These are phyloP conservation scores for Drosophila santomea DNA, from an alignment of 1,140 invertebrate genomes.

Conservation along the genomic window DNA sequence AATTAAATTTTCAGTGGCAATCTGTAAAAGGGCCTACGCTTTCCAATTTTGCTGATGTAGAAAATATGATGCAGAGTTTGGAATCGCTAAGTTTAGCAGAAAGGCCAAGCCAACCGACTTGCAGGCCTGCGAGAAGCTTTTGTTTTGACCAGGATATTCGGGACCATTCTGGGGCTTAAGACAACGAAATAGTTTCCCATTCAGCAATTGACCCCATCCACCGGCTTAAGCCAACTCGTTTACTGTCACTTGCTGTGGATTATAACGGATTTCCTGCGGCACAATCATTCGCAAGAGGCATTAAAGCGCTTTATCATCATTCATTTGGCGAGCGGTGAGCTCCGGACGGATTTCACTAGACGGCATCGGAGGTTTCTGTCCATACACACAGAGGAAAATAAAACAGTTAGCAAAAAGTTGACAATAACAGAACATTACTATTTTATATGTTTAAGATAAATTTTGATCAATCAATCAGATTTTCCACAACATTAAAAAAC, in stretches of 20 bases:
- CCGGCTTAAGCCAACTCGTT: conserved; percentile 62
- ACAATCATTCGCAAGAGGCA: conserved; percentile 79
- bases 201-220: conserved; percentile 25
- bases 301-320: conserved; percentile 81
- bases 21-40: conserved; percentile 11
- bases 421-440: too few relatives aligned
- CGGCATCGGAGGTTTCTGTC: conserved; percentile 9
- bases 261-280: conserved; percentile 75
- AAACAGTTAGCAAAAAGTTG: too few relatives aligned
- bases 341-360: conserved; percentile 40
- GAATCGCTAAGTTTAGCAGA: conserved; percentile 11
- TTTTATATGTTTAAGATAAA: too few relatives aligned
- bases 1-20: conserved; percentile 40
- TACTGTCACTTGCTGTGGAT: conserved; percentile 82
- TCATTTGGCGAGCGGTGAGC: conserved; percentile 70
- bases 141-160: conserved; percentile 42
- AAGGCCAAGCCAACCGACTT: conserved; percentile 13
- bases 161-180: conserved; percentile 36
- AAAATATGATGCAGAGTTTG: conserved; percentile 10
- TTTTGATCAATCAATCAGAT: too few relatives aligned
- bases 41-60: conserved; percentile 12
- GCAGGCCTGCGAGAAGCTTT: conserved; percentile 4
- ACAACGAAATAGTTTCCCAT: conserved; percentile 67
- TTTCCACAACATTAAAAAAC: too few relatives aligned
- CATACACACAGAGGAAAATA: conserved; percentile 15